These are phyloP conservation scores for Drosophila kambysellisi DNA, from an alignment of 2,888 invertebrate genomes.

Conservation along the genomic window DNA sequence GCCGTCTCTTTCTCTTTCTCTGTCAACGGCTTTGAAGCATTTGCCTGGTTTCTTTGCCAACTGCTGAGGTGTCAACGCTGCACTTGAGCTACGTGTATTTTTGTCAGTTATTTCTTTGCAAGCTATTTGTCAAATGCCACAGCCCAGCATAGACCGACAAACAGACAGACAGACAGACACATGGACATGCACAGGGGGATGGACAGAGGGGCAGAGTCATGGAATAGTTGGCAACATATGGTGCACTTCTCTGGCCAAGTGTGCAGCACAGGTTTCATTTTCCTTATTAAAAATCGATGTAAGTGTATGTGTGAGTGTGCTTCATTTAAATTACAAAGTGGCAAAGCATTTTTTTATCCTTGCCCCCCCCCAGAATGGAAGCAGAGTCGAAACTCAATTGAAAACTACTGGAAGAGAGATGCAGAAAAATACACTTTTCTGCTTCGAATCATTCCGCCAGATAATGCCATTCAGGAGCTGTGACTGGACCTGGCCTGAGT, in stretches of 20 bases:
- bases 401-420: conserved; percentile 11
- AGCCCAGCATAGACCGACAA: conserved; percentile 17
- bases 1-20: conserved; percentile 11
- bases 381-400: conserved; percentile 41
- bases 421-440: conserved; percentile 13
- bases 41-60: conserved; percentile 61
- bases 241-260: conserved; percentile 55
- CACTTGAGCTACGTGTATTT: conserved; percentile 63
- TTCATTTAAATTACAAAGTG: conserved; percentile 61
- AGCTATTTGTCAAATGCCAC: conserved; percentile 64
- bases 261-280: conserved; percentile 68
- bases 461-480: conserved; percentile 33
- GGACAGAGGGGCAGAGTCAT: conserved; percentile 6
- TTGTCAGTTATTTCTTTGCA: conserved; percentile 60
- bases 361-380: background rate
- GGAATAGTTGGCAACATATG: conserved; percentile 33
- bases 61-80: conserved; percentile 64
- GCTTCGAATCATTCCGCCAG: conserved; percentile 15
- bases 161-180: conserved; percentile 23
- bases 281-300: conserved; percentile 55
- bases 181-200: background rate
- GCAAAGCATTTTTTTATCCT: conserved; percentile 39
- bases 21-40: conserved; percentile 50
- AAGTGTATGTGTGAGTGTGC: conserved; percentile 14
- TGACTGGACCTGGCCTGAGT: conserved; percentile 3